Base-by-base conservation (phyloP, 2,113 vertebrate species). In the Poecile atricapillus region DNA sequence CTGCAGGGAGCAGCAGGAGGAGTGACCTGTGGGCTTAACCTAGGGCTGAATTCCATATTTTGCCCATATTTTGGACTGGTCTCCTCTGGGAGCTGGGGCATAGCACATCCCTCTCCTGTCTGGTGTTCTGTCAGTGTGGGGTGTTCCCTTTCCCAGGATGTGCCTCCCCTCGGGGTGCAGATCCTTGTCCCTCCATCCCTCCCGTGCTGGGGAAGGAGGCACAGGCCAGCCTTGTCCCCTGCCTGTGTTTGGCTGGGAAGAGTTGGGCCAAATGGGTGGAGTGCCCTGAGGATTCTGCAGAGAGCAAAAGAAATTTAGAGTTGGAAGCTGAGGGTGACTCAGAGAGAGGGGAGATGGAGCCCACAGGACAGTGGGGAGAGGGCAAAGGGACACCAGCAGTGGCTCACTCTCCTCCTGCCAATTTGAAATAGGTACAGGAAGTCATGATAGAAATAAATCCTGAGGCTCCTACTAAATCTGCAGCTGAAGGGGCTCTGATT, bases 121-220 rank as follows among this genome's bases (percentile, higher is more conserved):
- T 3, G 6, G 16, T 14, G 37, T 28, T 63, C 65, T 77, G 41
- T 46, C 2, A 3, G 4, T 4, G 3, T 9, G 23, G 30, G 31
- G 2, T 37, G 11, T 9, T 58, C 9, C 10, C 1, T 2, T 27
- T 56, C 74, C 10, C 49, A 43, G 37, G 30, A 12, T 47, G 5
- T 24, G 4, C 39, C 23, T 52, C 58, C 22, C 17, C 15, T 59
- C 0, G 0, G 18, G n/a, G 30, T n/a, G 33, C 30, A 21, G 13
- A 16, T 27, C 5, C 7, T 15, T 52, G 55, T 20, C 8, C 63
- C 23, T 43, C 17, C 52, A 71, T 43, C 44, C 28, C 15, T 55
- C 16, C 55, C 15, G 50, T 27, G 21, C 74, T 52, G 41, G 46
- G 67, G 28, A 37, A 19, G n/a, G 43, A 43, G 47, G n/a, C 16